A percentile compares a stretch with the other conserved stretches of the same genome.
phyloP scores from a whole-genome alignment of 2,797 vertebrate genomes.

The Protonibea diacanthus region DNA sequence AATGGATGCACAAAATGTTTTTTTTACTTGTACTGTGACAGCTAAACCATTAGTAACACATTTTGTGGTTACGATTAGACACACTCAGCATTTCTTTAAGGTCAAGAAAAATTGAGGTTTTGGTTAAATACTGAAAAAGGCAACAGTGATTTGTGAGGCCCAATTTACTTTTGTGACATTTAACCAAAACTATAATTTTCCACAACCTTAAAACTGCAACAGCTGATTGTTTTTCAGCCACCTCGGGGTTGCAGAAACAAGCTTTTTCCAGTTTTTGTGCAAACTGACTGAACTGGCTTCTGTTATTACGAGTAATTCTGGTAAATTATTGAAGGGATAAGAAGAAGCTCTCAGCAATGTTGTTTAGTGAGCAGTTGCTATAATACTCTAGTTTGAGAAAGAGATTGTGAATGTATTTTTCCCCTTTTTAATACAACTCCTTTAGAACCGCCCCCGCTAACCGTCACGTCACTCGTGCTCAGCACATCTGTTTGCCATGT shows the following conservation, averaged over 20 bases:
- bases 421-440: too few species aligned
- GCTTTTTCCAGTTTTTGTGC: too few species aligned
- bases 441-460: too few species aligned
- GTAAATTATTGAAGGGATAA: too few species aligned
- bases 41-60: background rate
- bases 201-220: background rate
- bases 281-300: too few species aligned
- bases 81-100: slow-evolving; percentile 1
- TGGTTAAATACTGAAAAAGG: slow-evolving; percentile 23
- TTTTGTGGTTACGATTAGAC: background rate
- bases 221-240: background rate
- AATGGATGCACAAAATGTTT: background rate
- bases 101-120: slow-evolving; percentile 1
- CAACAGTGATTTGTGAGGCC: slow-evolving; percentile 17
- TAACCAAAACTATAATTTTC: slow-evolving; percentile 11
- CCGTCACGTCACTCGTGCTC: too few species aligned
- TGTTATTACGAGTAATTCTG: too few species aligned
- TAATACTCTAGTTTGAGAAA: too few species aligned
- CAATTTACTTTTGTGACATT: background rate
- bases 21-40: background rate
- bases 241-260: background rate
- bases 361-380: too few species aligned
- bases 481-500: too few species aligned
- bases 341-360: too few species aligned
- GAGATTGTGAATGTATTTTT: too few species aligned